These are phyloP conservation scores for Leucosticte australis DNA, from an alignment of 2,113 vertebrate species.

Conservation along the genomic window DNA sequence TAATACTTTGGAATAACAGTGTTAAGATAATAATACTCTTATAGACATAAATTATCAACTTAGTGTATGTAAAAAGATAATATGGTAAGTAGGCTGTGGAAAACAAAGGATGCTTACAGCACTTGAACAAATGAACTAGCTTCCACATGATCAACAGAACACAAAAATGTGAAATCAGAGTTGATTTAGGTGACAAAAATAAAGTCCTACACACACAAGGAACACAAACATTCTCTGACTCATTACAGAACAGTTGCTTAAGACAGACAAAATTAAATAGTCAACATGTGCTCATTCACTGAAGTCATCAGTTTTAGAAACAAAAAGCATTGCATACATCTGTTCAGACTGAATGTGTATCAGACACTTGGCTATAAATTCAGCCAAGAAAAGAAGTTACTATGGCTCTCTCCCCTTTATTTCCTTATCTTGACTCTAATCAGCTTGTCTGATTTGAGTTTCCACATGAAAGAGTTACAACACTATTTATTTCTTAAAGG, in stretches of 20 bases:
- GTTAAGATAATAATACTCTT: neutral
- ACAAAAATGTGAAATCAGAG: neutral
- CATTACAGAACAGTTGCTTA: neutral
- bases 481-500: neutral
- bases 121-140: neutral
- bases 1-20: neutral
- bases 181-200: neutral
- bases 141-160: neutral
- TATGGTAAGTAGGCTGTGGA: neutral
- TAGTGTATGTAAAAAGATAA: neutral
- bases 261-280: neutral
- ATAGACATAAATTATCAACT: neutral
- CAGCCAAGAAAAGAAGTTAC: neutral
- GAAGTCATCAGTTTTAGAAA: neutral
- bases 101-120: neutral
- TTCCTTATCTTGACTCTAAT: neutral
- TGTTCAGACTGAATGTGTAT: neutral
- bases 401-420: neutral
- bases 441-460: neutral
- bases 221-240: neutral
- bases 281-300: neutral
- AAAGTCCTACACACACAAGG: neutral
- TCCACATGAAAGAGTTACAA: neutral
- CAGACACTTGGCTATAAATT: neutral
- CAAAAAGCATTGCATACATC: neutral